phyloP scores from a whole-genome alignment of 2,888 invertebrate species.

The Harmothoe impar region DNA sequence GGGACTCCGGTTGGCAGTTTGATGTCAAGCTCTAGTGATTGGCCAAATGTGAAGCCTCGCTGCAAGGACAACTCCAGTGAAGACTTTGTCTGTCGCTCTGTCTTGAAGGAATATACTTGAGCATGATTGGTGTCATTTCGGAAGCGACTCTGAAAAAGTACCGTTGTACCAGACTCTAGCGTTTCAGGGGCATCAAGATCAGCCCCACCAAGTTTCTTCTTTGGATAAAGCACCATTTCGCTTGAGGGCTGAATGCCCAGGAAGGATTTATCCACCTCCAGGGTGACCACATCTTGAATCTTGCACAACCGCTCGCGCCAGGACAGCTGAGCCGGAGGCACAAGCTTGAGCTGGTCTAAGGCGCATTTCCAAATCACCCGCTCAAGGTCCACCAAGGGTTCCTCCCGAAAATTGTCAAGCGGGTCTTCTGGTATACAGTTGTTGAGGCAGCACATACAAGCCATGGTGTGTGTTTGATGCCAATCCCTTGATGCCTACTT shows the following conservation, averaged over 20 bases:
- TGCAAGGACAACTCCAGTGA: constrained; percentile 46
- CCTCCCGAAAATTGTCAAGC: constrained; percentile 15
- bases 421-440: constrained; percentile 36
- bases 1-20: constrained; percentile 30
- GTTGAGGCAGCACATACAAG: constrained; percentile 39
- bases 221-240: background rate
- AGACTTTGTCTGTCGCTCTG: constrained; percentile 53
- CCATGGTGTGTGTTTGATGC: background rate
- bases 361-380: constrained; percentile 45
- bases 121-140: background rate
- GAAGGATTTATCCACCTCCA: constrained; percentile 57
- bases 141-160: constrained; percentile 45
- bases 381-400: constrained; percentile 47
- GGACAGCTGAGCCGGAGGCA: constrained; percentile 19
- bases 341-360: constrained; percentile 37
- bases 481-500: background rate
- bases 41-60: constrained; percentile 40
- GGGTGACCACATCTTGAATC: constrained; percentile 8
- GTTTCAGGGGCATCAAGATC: background rate
- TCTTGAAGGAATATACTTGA: constrained; percentile 55
- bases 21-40: constrained; percentile 22
- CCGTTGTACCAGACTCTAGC: background rate
- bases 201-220: background rate
- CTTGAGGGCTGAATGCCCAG: constrained; percentile 41
- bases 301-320: constrained; percentile 20